Evolutionary conservation across 1,140 invertebrate species (phyloP).

Genomic region (Listronotus bonariensis): DNA sequence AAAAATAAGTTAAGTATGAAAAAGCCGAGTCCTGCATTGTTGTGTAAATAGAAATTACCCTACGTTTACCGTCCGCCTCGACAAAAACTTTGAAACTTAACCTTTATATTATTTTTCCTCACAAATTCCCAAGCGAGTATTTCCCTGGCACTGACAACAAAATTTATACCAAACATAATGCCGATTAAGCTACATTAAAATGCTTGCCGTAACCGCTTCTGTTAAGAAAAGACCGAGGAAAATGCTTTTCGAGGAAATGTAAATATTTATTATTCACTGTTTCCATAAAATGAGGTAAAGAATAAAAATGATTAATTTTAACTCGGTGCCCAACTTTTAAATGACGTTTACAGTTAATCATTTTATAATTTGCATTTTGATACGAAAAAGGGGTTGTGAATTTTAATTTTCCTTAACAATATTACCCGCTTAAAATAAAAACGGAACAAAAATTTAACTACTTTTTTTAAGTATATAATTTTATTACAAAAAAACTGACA

Average conservation of each 20-base stretch:
- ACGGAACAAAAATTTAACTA: too few species aligned
- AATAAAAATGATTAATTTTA: slow-evolving; percentile 25
- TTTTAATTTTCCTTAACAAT: too few species aligned
- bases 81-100: slow-evolving; percentile 2
- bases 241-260: slow-evolving; percentile 19
- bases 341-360: slow-evolving; percentile 7
- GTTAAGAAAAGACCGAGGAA: slow-evolving; percentile 8
- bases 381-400: too few species aligned
- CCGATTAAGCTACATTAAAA: slow-evolving; percentile 23
- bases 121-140: slow-evolving; percentile 15
- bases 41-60: too few species aligned
- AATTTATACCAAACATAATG: slow-evolving; percentile 24
- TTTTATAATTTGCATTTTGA: too few species aligned
- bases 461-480: too few species aligned
- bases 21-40: too few species aligned
- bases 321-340: background rate
- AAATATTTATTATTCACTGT: slow-evolving; percentile 25
- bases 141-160: slow-evolving; percentile 12
- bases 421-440: too few species aligned
- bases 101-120: slow-evolving; percentile 14
- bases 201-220: slow-evolving; percentile 13
- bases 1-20: too few species aligned
- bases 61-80: background rate
- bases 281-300: slow-evolving; percentile 12
- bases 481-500: too few species aligned